Base-by-base conservation (phyloP, 2,113 vertebrate species). In the Pycnonotus jocosus region DNA sequence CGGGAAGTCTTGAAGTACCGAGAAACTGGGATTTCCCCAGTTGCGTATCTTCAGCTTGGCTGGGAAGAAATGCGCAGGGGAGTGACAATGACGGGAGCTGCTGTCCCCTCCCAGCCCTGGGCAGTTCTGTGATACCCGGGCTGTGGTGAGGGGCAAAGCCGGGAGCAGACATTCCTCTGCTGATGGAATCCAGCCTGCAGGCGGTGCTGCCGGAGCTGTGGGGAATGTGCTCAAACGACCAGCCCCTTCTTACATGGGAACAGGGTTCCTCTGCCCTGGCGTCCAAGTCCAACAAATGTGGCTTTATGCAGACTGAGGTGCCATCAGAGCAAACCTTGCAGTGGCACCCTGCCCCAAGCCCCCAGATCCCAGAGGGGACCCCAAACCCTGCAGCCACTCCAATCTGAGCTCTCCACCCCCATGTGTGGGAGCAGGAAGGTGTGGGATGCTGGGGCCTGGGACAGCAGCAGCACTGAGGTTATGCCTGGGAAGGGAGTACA, bases 1-100 rank as follows among this genome's bases (percentile, higher is more conserved):
- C 0, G 0, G 45, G 35, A 86, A 56, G 27, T 28, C 10, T 12
- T 23, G 45, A 6, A 33, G 11, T 22, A 20, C 3, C 0, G 2
- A 31, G 28, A 48, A 47, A 30, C 20, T 45, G 45, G 47, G 65
- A 58, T 68, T 64, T 12, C 27, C 56, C 42, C 60, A 62, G 56
- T 33, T 40, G 42, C 8, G 0, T 6, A 6, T 50, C 35, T 58
- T 53, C 77, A 15, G 0, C 28, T 4, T 3, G 8, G 16, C 58
- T 81, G 60, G 24, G 64, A 81, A 64, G n/a, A 58, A 37, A 47
- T 24, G 47, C 11, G 35, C 3, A 31, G 65, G 31, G 31, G 51
- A n/a, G 40, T 24, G 78, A 25, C 42, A 50, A 8, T 0, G 4
- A 0, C 0, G 16, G 58, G 51, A 83, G 50, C 48, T 82, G 57